Base-by-base conservation (phyloP, 2,888 invertebrate genomes). In the Calliopum simillimum region DNA sequence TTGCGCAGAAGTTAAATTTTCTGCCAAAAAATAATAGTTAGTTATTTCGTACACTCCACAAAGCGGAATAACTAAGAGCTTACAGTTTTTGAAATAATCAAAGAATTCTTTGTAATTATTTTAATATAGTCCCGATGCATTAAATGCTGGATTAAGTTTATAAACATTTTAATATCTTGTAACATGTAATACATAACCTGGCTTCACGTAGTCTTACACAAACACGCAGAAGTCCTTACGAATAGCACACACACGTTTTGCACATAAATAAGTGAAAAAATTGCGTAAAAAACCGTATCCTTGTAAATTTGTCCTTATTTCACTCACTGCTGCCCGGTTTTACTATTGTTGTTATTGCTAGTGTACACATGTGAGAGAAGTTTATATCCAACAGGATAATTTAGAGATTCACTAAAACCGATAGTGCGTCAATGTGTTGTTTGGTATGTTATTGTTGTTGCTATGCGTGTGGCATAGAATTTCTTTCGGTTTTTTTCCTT, bases 241-340 rank as follows among this genome's bases (percentile, higher is more conserved):
- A 4, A 23, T 11, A 21, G 23, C 33, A 12, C 59, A 44, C 59
- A 59, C 46, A 46, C 61, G 23, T 61, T 61, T 46, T 23, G 61
- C 61, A 61, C 61, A 61, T 61, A 61, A 61, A 61, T 61, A 61
- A 61, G 46, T 59, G 59, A 59, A 59, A 43, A 19, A n/a, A 59
- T 41, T 59, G 59, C n/a, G 25, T 19, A 43, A 33, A 13, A 41
- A 5, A 58, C n/a, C n/a, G 12, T 14, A 53, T 53, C 53, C 53
- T 53, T 53, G n/a, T 21, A 8, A 33, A 33, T 33, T 33, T 8
- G 33, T 33, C 33, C 33, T 33, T 33, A 33, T 33, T 33, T 33
- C 33, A 33, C 8, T 33, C 33, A 33, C 8, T 33, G 8, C 33
- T 33, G 33, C 33, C 33, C 8, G 8, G 8, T 8, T 33, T 33